Conservation (phyloP, 2,888 invertebrate species). For the Alentia gelatinosa region DNA sequence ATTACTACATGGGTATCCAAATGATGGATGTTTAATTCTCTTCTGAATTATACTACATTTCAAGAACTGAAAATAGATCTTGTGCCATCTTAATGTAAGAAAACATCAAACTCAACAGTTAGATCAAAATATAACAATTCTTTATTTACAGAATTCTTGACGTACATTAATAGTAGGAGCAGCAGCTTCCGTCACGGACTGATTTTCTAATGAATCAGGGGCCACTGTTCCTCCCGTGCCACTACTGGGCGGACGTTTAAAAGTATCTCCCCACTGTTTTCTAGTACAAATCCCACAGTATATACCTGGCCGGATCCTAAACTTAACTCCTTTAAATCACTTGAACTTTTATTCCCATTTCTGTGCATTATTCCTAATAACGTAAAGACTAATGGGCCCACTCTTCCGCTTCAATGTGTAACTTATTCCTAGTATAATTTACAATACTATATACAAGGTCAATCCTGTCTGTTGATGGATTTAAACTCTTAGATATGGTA, state of each 20-base stretch:
- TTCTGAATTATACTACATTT: too few species aligned
- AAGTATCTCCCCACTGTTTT: neutral
- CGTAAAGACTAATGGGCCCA: too few species aligned
- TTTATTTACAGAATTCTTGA: neutral
- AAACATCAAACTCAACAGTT: too few species aligned
- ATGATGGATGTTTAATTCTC: too few species aligned
- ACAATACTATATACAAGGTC: neutral
- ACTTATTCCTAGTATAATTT: neutral
- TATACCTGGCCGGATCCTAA: neutral
- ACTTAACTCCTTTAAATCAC: neutral
- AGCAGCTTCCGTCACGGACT: neutral
- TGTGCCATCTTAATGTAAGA: too few species aligned
- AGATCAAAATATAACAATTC: conserved; percentile 1
- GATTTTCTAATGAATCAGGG: neutral
- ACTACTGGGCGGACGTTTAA: neutral
- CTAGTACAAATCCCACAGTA: neutral
- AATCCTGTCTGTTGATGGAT: too few species aligned
- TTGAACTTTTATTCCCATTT: too few species aligned
- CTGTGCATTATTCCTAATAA: too few species aligned
- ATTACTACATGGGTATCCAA: too few species aligned
- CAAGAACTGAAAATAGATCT: too few species aligned
- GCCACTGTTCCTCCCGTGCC: neutral
- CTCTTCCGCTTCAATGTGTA: neutral
- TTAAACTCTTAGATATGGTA: too few species aligned
- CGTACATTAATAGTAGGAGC: neutral